Conservation (phyloP, 2,888 invertebrate species). For the Sylvicola cinctus region DNA sequence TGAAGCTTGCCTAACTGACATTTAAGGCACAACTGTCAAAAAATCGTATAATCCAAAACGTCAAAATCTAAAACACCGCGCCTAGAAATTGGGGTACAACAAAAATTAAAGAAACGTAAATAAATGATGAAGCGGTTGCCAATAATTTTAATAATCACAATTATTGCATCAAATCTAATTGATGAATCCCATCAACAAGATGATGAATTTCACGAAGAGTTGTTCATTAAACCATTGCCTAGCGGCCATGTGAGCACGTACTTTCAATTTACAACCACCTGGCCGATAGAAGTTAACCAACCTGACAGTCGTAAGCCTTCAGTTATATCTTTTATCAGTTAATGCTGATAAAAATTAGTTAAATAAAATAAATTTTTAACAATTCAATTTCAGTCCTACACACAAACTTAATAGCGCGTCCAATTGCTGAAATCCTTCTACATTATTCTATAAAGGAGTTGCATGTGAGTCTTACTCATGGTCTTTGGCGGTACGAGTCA, state of each 20-base stretch:
- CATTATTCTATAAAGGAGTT: slow-evolving; percentile 74
- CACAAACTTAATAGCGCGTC: slow-evolving; percentile 70
- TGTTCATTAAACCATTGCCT: slow-evolving; percentile 65
- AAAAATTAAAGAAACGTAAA: neutral
- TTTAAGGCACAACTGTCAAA: too few relatives aligned
- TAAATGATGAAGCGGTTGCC: neutral
- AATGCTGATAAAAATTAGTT: neutral
- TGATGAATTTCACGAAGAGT: slow-evolving; percentile 72
- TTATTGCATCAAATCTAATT: neutral
- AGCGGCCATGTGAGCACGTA: slow-evolving; percentile 71
- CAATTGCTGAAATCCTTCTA: slow-evolving; percentile 69
- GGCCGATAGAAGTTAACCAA: too few relatives aligned
- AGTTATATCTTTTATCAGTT: neutral
- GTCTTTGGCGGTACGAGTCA: slow-evolving; percentile 77
- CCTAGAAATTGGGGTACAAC: neutral
- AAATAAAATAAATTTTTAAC: slow-evolving; percentile 4
- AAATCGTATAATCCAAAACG: neutral
- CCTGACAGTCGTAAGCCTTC: slow-evolving; percentile 29
- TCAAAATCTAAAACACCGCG: neutral
- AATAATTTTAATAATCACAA: neutral
- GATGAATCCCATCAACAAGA: neutral
- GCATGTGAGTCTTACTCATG: slow-evolving; percentile 80
- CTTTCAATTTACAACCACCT: slow-evolving; percentile 77
- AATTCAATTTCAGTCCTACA: slow-evolving; percentile 42
- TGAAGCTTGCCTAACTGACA: too few relatives aligned